A percentile compares a stretch with the other conserved stretches of the same genome.
Evolutionary conservation across 1,140 invertebrate genomes (phyloP).

Genomic region (Drosophila ogumai): DNA sequence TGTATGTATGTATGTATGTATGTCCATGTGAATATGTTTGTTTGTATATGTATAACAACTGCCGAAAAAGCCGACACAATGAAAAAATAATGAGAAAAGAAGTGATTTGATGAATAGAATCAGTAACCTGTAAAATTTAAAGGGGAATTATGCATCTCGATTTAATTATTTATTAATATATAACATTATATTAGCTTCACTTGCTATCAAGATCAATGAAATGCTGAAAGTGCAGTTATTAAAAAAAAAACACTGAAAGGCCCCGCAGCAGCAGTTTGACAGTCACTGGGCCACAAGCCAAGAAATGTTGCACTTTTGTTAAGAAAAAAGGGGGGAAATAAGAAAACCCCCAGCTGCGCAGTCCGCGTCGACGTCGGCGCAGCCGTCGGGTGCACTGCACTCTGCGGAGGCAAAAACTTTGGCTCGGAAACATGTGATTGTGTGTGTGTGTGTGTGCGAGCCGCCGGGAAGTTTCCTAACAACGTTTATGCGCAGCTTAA

Average conservation of each 20-base stretch:
- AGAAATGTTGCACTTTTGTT: conserved; percentile 20
- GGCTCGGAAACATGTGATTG: conserved; percentile 24
- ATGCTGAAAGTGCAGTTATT: not conserved
- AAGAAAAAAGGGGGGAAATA: not conserved
- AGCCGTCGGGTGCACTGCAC: conserved; percentile 37
- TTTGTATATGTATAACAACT: not conserved
- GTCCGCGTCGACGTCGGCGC: conserved; percentile 4
- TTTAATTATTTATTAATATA: too few relatives aligned
- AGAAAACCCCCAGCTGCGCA: conserved; percentile 24
- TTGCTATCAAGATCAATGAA: conserved; percentile 13
- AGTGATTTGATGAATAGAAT: conserved; percentile 9
- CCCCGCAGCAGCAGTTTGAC: not conserved
- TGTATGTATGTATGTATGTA: too few relatives aligned
- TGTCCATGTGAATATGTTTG: not conserved
- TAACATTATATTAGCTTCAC: not conserved
- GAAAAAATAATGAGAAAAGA: conserved; percentile 7
- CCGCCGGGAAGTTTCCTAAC: conserved; percentile 17
- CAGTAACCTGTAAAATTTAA: conserved; percentile 3
- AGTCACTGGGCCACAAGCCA: conserved; percentile 4
- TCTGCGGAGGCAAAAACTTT: conserved; percentile 46
- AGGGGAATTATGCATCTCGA: conserved; percentile 6
- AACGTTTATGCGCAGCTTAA: conserved; percentile 19
- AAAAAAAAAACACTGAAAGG: not conserved
- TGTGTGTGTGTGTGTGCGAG: conserved; percentile 1
- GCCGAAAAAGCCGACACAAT: conserved; percentile 4